Percentiles rank a stretch among this genome's conserved stretches.
Evolutionary conservation across 2,888 invertebrate genomes (phyloP).

Genomic region (Epirrita christyi): DNA sequence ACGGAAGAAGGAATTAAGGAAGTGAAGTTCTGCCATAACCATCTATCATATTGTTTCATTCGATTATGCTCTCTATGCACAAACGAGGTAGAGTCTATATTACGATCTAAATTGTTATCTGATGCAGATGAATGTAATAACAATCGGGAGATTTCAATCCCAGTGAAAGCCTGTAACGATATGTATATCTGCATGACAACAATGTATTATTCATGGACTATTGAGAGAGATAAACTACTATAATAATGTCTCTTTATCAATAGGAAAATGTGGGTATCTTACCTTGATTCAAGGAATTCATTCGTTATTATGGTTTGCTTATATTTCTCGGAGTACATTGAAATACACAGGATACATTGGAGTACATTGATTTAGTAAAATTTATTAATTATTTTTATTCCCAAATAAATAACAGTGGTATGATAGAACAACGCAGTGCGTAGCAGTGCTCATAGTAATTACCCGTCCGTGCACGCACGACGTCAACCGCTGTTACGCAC

Average conservation of each 20-base stretch:
- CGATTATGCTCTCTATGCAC: slow-evolving; percentile 31
- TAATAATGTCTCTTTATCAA: slow-evolving; percentile 36
- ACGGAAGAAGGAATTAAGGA: slow-evolving; percentile 23
- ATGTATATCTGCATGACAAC: slow-evolving; percentile 51
- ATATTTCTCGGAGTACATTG: slow-evolving; percentile 19
- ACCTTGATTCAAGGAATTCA: slow-evolving; percentile 31
- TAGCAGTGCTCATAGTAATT: no score
- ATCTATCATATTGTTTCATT: slow-evolving; percentile 30
- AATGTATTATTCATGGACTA: slow-evolving; percentile 68
- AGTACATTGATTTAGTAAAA: no score
- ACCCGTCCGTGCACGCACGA: no score
- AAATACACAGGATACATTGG: no score
- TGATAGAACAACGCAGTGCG: no score
- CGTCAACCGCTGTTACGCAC: no score
- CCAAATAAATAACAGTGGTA: no score
- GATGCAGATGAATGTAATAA: slow-evolving; percentile 51
- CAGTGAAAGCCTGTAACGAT: slow-evolving; percentile 61
- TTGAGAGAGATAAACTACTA: slow-evolving; percentile 46
- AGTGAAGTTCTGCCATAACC: slow-evolving; percentile 33
- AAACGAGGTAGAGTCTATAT: slow-evolving; percentile 32
- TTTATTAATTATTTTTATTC: no score
- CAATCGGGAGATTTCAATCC: slow-evolving; percentile 64
- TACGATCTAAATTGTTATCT: slow-evolving; percentile 41
- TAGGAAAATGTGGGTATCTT: slow-evolving; percentile 27
- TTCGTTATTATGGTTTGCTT: slow-evolving; percentile 17